Evolutionary conservation across 2,113 vertebrate genomes (phyloP), one percentile per base, ranked within the genome.

Genomic region (Fulmarus glacialis): DNA sequence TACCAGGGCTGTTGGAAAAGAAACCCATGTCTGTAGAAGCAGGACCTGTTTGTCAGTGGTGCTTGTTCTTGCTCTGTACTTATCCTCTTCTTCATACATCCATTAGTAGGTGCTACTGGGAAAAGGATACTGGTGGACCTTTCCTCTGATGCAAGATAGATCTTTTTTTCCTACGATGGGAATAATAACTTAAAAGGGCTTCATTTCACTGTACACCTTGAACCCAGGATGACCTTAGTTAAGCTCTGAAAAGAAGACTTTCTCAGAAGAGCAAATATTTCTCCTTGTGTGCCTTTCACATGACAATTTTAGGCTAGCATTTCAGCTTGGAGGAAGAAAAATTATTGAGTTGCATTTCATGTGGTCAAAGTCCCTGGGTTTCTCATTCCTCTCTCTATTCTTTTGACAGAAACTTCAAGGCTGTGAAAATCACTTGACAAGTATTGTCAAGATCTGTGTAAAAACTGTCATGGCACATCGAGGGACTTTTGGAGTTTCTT

Each of bases 341-440:
- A 91, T 11, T 47, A 36, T 38, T 55, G 77, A 50, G 34, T 60
- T 58, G 26, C 38, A 62, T 93, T 92, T 87, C 59, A 73, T 93
- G 52, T 58, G 71, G 86, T 80, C 66, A 73, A 87, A 84, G 24
- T 89, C 67, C 38, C 68, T n/a, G 14, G 36, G 60, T 92, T 85
- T 80, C 15, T 87, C 64, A 56, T 92, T 94, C 38, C 24, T 55
- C 32, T 64, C 56, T 87, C 77, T 82, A 6, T 80, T 90, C 79
- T 92, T 91, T 87, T 92, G 94, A 95, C 90, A 96, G 81, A 82
- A 95, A 85, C 87, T 89, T 96, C 87, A 97, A 94, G 84, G 80
- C 81, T 89, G 82, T 80, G 38, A 75, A 91, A 91, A 96, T 74
- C 55, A 7, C 72, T 95, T 96, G 77, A 86, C 87, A 93, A 84